phyloP scores from a whole-genome alignment of 2,113 vertebrate genomes.

The Nibea coibor region DNA sequence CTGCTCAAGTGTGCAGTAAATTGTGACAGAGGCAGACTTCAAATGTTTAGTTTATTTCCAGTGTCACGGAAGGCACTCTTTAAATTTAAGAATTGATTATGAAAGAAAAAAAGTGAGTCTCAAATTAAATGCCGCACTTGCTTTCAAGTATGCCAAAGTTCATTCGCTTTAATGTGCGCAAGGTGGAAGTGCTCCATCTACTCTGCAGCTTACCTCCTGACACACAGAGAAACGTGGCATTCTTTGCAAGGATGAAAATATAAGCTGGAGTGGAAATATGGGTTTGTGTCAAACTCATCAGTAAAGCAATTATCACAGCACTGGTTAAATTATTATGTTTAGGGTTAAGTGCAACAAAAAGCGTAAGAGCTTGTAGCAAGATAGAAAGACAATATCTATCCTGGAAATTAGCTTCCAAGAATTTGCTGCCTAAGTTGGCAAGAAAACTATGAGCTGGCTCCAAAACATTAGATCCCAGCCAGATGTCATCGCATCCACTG shows the following conservation, averaged over 20 bases:
- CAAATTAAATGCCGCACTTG: slow-evolving; percentile 22
- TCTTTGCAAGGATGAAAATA: background rate
- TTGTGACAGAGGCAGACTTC: slow-evolving; percentile 28
- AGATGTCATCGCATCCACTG: background rate
- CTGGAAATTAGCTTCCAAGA: background rate
- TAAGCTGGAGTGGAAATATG: background rate
- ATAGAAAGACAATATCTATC: background rate
- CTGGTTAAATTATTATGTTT: background rate
- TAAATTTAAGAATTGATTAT: slow-evolving; percentile 20
- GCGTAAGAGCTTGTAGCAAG: background rate
- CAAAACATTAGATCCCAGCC: background rate
- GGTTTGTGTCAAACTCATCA: background rate
- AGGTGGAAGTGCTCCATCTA: background rate
- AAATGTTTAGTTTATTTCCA: slow-evolving; percentile 26
- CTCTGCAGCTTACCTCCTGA: background rate
- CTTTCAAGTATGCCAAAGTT: slow-evolving; percentile 11
- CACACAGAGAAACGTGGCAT: background rate
- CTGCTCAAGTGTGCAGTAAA: slow-evolving; percentile 28
- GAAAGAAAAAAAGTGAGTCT: slow-evolving; percentile 5
- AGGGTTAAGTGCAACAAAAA: background rate
- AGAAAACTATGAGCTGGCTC: background rate
- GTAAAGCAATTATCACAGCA: background rate
- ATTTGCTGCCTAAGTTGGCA: background rate
- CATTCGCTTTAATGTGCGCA: slow-evolving; percentile 2
- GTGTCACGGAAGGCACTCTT: slow-evolving; percentile 14